Base-by-base conservation (phyloP, 2,888 invertebrate species). In the Oxytorus armatus region DNA sequence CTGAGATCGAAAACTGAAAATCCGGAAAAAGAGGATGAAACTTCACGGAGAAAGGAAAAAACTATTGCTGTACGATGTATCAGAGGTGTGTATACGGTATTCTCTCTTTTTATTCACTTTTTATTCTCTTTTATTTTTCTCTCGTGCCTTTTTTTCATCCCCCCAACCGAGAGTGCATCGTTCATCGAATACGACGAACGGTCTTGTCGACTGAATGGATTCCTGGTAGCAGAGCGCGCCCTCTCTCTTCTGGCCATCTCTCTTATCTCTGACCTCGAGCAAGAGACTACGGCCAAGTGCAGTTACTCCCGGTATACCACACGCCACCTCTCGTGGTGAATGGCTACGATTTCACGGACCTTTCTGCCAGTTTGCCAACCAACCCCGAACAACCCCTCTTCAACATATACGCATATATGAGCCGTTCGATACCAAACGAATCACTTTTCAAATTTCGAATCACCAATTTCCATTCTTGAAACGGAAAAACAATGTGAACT, bases 221-320 rank as follows among this genome's bases (percentile, higher is more conserved):
- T 47, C 61, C 69, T 44, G 25, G 42, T 44, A 5, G 57, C 47
- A 51, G 63, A 68, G 44, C 47, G 39, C 63, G 36, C 29, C 5
- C 29, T 29, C 29, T 55, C 55, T 16, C 44, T 59, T 14, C 53
- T 53, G 3, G 55, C 72, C 76, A 72, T 79, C 70, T 63, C 76
- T 79, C 79, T 78, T 76, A 79, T 82, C 79, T 82, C 73, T 72
- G 76, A 82, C 74, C 76, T 73, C 75, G 59, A 81, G 69, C 66
- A 61, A 79, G 72, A 82, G 72, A 82, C 79, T 82, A 73, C 47
- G 76, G 75, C 76, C n/a, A 79, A 82, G 75, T 82, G 76, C 76
- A 76, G 76, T 82, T 79, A 82, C 75, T 76, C 63, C 42, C 75
- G 49, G 49, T 51, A n/a, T n/a, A 70, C 47, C 47, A 59, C 74